phyloP scores from a whole-genome alignment of 2,888 invertebrate species.

The Nymphalis polychloros region DNA sequence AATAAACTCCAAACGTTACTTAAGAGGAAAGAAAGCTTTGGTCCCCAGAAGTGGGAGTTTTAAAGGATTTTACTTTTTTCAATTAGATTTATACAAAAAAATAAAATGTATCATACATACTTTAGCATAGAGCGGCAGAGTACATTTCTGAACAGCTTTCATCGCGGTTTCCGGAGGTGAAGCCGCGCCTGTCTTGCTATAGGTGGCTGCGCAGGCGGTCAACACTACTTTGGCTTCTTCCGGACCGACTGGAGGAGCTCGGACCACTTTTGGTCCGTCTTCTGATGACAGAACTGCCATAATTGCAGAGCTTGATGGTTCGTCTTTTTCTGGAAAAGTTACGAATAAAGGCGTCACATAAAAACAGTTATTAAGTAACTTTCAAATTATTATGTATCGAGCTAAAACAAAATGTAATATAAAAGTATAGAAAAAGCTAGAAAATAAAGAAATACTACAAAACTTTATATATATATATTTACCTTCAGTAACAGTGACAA shows the following conservation, averaged over 20 bases:
- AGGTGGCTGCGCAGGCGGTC: conserved; percentile 68
- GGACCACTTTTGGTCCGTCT: conserved; percentile 68
- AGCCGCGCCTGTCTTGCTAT: conserved; percentile 77
- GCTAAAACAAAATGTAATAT: too few species aligned
- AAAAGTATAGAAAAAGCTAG: too few species aligned
- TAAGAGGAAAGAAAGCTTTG: too few species aligned
- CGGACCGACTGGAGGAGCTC: conserved; percentile 69
- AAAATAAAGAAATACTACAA: background rate
- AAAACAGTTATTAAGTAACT: too few species aligned
- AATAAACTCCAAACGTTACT: too few species aligned
- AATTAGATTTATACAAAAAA: too few species aligned
- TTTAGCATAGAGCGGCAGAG: conserved; percentile 86
- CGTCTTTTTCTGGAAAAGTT: conserved; percentile 61
- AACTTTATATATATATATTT: too few species aligned
- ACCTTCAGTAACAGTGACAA: conserved; percentile 86
- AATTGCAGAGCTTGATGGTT: conserved; percentile 73
- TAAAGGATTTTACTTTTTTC: too few species aligned
- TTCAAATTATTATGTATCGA: too few species aligned
- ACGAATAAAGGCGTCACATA: too few species aligned
- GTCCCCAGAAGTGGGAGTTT: too few species aligned
- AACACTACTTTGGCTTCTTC: conserved; percentile 72
- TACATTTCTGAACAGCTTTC: conserved; percentile 84
- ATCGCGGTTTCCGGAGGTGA: conserved; percentile 83
- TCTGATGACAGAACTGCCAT: conserved; percentile 78
- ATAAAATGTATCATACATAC: conserved; percentile 60